Conservation (phyloP, 2,797 vertebrate species). For the Hippoglossus hippoglossus region DNA sequence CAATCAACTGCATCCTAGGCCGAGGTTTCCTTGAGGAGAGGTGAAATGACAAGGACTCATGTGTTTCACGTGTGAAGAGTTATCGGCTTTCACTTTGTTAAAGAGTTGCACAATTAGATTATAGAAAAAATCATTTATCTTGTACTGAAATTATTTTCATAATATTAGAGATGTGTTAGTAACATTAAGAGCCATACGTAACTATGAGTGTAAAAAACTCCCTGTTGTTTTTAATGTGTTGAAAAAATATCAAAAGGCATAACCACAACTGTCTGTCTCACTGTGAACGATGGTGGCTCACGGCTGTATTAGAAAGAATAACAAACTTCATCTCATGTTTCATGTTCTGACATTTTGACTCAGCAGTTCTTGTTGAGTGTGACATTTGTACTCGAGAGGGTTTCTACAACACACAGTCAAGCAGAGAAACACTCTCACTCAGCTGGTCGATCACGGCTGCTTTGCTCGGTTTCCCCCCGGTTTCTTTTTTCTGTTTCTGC, state of each 20-base stretch:
- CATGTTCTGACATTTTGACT: constrained; percentile 22
- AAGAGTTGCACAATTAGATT: constrained; percentile 59
- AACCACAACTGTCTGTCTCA: constrained; percentile 22
- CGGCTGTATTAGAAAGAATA: not conserved
- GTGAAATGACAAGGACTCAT: constrained; percentile 14
- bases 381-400: constrained; percentile 19
- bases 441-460: not conserved
- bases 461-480: constrained; percentile 8
- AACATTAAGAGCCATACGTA: constrained; percentile 10
- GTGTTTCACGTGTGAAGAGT: constrained; percentile 52
- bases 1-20: constrained; percentile 2
- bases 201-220: constrained; percentile 37
- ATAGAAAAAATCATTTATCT: constrained; percentile 49
- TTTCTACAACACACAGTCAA: not conserved
- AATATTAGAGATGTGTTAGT: constrained; percentile 42
- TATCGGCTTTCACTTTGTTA: constrained; percentile 59
- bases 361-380: constrained; percentile 7
- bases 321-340: constrained; percentile 50
- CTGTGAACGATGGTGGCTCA: constrained; percentile 13
- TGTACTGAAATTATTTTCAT: constrained; percentile 55
- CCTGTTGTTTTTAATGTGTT: constrained; percentile 44
- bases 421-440: not conserved
- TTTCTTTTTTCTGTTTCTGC: constrained; percentile 25
- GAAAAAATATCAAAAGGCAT: not conserved
- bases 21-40: constrained; percentile 15